These are phyloP conservation scores for Agonopterix subpropinquella DNA, from an alignment of 2,888 invertebrate genomes.

Conservation along the genomic window DNA sequence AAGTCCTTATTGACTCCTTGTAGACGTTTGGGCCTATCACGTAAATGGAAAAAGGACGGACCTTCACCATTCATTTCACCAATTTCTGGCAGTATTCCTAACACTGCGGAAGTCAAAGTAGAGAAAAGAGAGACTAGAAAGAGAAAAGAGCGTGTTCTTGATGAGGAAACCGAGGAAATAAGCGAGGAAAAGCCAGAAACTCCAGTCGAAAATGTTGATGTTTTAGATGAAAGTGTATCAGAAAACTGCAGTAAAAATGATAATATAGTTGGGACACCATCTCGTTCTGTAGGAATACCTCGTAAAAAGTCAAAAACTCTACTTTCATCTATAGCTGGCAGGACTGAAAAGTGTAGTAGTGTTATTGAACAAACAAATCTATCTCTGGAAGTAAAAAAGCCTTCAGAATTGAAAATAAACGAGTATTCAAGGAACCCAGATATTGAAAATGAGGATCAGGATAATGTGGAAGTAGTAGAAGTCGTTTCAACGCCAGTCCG, in stretches of 20 bases:
- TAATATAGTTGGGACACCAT: conserved; percentile 29
- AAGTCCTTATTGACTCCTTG: conserved; percentile 71
- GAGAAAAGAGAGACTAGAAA: conserved; percentile 32
- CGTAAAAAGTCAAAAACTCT: conserved; percentile 40
- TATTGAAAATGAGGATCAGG: background rate
- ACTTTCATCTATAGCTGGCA: background rate
- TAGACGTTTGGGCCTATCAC: conserved; percentile 69
- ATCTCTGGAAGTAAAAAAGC: background rate
- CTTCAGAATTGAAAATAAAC: background rate
- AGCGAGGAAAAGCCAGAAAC: conserved; percentile 8
- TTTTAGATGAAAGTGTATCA: background rate
- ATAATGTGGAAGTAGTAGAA: background rate
- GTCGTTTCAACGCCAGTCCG: conserved; percentile 18
- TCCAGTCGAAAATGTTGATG: conserved; percentile 4
- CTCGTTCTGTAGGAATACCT: conserved; percentile 31
- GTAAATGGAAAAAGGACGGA: conserved; percentile 54
- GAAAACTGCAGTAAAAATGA: background rate
- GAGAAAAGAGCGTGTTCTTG: conserved; percentile 28
- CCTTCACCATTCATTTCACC: conserved; percentile 62
- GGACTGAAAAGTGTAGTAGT: background rate
- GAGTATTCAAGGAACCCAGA: background rate
- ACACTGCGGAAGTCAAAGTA: conserved; percentile 19
- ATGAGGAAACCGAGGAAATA: conserved; percentile 16
- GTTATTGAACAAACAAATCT: background rate
- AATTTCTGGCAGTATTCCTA: conserved; percentile 16